These are phyloP conservation scores for Halcyon badia DNA, from an alignment of 2,797 vertebrate genomes.

Conservation along the genomic window DNA sequence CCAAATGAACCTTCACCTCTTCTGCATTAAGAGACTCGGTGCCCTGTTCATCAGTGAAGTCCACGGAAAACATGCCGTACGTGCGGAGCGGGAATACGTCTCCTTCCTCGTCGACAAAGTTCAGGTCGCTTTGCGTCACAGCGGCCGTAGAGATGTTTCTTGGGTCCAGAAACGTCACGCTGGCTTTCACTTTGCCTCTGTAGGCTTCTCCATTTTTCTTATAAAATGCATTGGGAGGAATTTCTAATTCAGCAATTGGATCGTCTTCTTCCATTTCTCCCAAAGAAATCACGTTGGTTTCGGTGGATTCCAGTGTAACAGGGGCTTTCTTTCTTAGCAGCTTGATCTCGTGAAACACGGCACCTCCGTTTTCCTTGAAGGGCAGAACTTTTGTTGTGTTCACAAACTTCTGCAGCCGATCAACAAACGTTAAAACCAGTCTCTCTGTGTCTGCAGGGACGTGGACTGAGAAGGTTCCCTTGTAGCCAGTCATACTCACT, in stretches of 20 bases:
- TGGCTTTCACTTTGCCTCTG: conserved; percentile 92
- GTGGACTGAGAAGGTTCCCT: conserved; percentile 94
- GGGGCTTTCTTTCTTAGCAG: conserved; percentile 90
- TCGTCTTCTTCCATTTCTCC: conserved; percentile 89
- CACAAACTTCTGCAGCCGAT: conserved; percentile 95
- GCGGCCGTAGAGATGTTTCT: conserved; percentile 90
- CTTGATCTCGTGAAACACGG: conserved; percentile 95
- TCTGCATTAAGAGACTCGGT: conserved; percentile 92
- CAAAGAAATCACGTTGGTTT: conserved; percentile 89
- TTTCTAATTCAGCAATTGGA: conserved; percentile 92
- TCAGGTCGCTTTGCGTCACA: conserved; percentile 94
- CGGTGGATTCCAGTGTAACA: conserved; percentile 85
- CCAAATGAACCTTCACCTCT: conserved; percentile 92
- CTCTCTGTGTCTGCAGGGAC: conserved; percentile 91
- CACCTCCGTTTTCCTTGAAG: conserved; percentile 92
- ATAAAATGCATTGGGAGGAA: conserved; percentile 92
- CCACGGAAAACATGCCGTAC: conserved; percentile 98
- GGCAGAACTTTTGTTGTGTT: conserved; percentile 97
- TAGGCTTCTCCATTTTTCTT: conserved; percentile 93
- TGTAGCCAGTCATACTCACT: conserved; percentile 96
- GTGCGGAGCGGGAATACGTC: conserved; percentile 93
- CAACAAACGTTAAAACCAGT: conserved; percentile 95
- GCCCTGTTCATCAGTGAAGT: conserved; percentile 89
- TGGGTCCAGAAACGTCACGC: conserved; percentile 95
- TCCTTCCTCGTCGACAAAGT: conserved; percentile 91